These are phyloP conservation scores for Entelurus aequoreus DNA, from an alignment of 2,113 vertebrate species.

Conservation along the genomic window DNA sequence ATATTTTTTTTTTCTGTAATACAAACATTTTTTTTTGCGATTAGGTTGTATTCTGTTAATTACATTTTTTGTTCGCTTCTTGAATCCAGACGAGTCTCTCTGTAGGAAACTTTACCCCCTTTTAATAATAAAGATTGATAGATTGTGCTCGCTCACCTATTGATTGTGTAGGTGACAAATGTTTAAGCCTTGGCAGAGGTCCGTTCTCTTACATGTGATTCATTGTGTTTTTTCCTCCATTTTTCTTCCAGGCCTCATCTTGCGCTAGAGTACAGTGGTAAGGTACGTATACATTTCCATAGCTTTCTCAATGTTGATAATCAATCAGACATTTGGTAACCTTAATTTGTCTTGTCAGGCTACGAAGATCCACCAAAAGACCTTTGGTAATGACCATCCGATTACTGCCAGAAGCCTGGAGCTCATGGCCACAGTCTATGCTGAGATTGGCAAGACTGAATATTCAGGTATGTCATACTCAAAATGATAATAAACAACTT, in stretches of 20 bases:
- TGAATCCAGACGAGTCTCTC: not conserved
- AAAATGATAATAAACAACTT: not conserved
- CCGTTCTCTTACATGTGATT: not conserved
- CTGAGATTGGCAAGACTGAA: slow-evolving; percentile 75
- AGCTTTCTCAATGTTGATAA: not conserved
- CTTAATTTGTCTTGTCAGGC: slow-evolving; percentile 52
- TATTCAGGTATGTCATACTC: slow-evolving; percentile 70
- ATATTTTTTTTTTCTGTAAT: too few species aligned
- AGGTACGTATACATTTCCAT: slow-evolving; percentile 53
- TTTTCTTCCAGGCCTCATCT: slow-evolving; percentile 72
- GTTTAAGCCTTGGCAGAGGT: not conserved
- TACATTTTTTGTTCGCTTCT: not conserved
- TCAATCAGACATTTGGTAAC: not conserved
- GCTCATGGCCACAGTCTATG: slow-evolving; percentile 73
- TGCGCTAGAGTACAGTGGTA: slow-evolving; percentile 73
- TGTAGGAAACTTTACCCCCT: not conserved
- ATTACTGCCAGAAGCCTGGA: slow-evolving; percentile 74
- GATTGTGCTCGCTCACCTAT: not conserved
- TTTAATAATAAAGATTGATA: not conserved
- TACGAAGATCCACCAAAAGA: slow-evolving; percentile 76
- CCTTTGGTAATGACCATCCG: slow-evolving; percentile 72
- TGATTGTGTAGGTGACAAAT: not conserved
- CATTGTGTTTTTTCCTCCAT: slow-evolving; percentile 4
- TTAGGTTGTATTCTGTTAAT: too few species aligned
- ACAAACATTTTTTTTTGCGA: too few species aligned